Evolutionary conservation across 2,888 invertebrate species (phyloP).

Genomic region (Pristionchus entomophagus): DNA sequence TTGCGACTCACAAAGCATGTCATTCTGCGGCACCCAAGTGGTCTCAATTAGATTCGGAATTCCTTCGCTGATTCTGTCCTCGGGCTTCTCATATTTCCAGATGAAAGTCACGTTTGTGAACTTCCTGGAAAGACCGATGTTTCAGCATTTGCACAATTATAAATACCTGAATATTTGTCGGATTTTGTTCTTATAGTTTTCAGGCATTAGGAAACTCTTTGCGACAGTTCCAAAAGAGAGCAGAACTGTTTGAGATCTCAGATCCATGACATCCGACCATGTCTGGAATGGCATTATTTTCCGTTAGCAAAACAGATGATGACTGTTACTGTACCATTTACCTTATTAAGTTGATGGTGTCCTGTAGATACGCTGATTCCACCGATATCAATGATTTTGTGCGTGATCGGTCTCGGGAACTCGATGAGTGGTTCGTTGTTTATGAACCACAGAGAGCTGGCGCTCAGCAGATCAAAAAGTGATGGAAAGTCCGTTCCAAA

Average conservation of each 20-base stretch:
- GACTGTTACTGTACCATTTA: no score
- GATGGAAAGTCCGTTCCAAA: no score
- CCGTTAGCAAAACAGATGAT: not conserved
- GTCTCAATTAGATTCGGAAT: constrained; percentile 26
- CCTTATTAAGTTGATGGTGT: constrained; percentile 5
- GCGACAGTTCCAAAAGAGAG: constrained; percentile 62
- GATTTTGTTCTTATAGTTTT: constrained; percentile 51
- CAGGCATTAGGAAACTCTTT: constrained; percentile 56
- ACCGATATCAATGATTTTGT: no score
- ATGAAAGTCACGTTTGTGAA: no score
- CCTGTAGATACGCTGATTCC: no score
- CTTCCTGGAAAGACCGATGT: not conserved
- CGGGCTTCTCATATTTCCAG: no score
- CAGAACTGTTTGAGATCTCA: constrained; percentile 48
- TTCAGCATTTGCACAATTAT: not conserved
- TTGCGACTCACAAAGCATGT: constrained; percentile 10
- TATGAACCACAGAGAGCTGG: no score
- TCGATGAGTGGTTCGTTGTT: no score
- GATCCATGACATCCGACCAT: constrained; percentile 27
- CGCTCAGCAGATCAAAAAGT: no score
- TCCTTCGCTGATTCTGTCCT: constrained; percentile 10
- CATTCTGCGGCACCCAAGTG: constrained; percentile 47
- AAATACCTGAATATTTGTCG: constrained; percentile 24
- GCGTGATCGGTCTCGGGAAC: no score
- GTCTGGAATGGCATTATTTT: not conserved